phyloP scores from a whole-genome alignment of 2,888 invertebrate species.

The Xanthia togata region DNA sequence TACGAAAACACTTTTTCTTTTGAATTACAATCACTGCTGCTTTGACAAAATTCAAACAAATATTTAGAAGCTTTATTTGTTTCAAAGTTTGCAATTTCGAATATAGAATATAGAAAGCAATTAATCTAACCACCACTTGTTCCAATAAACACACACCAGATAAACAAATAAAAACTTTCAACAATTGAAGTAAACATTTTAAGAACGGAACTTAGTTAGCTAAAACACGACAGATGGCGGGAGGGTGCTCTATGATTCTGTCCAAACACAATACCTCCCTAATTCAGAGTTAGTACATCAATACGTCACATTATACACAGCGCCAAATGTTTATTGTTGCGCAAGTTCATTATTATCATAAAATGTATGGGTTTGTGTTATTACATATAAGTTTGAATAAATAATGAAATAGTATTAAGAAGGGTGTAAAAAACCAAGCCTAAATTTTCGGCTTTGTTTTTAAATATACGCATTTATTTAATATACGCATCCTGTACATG shows the following conservation, averaged over 20 bases:
- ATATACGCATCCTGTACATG: neutral
- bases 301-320: constrained; percentile 79
- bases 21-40: neutral
- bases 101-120: neutral
- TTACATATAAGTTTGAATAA: constrained; percentile 53
- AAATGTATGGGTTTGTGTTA: constrained; percentile 56
- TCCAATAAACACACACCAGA: constrained; percentile 59
- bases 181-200: constrained; percentile 73
- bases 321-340: constrained; percentile 81
- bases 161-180: constrained; percentile 72
- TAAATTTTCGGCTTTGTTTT: too few species aligned
- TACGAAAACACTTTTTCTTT: neutral
- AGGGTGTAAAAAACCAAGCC: neutral
- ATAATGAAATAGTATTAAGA: constrained; percentile 24
- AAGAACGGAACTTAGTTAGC: constrained; percentile 63
- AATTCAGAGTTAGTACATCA: constrained; percentile 80
- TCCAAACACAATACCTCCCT: constrained; percentile 84
- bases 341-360: constrained; percentile 79
- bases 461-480: too few species aligned
- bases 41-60: neutral
- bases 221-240: constrained; percentile 85
- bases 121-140: constrained; percentile 29
- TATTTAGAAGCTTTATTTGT: neutral
- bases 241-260: constrained; percentile 72
- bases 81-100: neutral